A percentile compares a stretch with the other conserved stretches of the same genome.
phyloP scores from a whole-genome alignment of 1,140 invertebrate species.

The Drosophila virilis region DNA sequence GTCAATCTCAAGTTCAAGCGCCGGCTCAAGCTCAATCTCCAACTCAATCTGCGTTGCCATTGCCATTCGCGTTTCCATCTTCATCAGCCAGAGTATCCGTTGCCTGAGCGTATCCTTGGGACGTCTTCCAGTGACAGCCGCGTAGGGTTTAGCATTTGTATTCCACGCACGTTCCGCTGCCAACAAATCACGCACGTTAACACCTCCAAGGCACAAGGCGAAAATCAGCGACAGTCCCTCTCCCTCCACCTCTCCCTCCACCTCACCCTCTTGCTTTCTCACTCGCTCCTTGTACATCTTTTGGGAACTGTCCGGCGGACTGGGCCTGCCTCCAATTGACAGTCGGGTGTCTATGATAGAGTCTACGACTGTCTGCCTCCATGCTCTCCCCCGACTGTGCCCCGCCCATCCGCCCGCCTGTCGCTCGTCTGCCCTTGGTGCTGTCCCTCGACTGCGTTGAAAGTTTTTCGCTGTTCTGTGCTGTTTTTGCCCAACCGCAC shows the following conservation, averaged over 20 bases:
- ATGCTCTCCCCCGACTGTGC: neutral
- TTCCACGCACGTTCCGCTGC: slow-evolving; percentile 45
- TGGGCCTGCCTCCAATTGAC: slow-evolving; percentile 24
- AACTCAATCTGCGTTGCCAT: slow-evolving; percentile 17
- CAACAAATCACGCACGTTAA: slow-evolving; percentile 63
- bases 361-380: neutral
- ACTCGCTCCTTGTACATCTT: neutral
- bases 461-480: slow-evolving; percentile 50
- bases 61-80: neutral
- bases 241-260: neutral
- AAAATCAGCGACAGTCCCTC: slow-evolving; percentile 33
- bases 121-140: slow-evolving; percentile 37
- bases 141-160: slow-evolving; percentile 43
- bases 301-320: slow-evolving; percentile 4
- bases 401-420: neutral
- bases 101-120: slow-evolving; percentile 23
- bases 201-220: slow-evolving; percentile 53
- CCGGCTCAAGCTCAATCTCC: slow-evolving; percentile 29
- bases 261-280: neutral
- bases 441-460: slow-evolving; percentile 30
- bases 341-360: slow-evolving; percentile 15
- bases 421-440: neutral
- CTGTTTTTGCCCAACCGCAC: slow-evolving; percentile 57
- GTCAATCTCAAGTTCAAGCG: too few relatives aligned
- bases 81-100: neutral